These are phyloP conservation scores for Sycobia sp. DNA, from an alignment of 1,140 invertebrate genomes.

Conservation along the genomic window DNA sequence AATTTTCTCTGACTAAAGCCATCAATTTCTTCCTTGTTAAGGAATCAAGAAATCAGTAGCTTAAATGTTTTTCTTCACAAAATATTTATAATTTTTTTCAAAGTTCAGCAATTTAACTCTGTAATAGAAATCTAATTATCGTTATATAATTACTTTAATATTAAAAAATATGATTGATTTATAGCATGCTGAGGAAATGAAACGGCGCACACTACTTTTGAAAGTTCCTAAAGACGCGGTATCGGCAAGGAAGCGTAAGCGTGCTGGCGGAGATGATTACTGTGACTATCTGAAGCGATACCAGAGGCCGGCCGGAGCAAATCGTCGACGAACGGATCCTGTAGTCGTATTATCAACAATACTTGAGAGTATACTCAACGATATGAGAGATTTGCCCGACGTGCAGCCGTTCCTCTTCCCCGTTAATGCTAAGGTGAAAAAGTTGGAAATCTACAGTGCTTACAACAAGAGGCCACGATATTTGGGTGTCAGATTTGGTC, in stretches of 20 bases:
- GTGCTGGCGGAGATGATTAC: slow-evolving; percentile 75
- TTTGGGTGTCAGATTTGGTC: too few relatives aligned
- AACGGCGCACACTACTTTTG: slow-evolving; percentile 77
- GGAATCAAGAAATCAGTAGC: too few relatives aligned
- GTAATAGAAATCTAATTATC: too few relatives aligned
- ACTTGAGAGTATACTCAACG: slow-evolving; percentile 91
- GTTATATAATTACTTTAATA: too few relatives aligned
- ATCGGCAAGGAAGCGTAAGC: slow-evolving; percentile 68
- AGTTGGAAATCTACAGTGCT: too few relatives aligned
- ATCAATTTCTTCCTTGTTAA: too few relatives aligned
- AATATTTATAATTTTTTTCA: too few relatives aligned
- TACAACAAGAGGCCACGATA: too few relatives aligned
- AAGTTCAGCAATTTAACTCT: too few relatives aligned
- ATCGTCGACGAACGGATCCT: slow-evolving; percentile 94
- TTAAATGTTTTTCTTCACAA: too few relatives aligned
- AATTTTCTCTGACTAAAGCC: too few relatives aligned
- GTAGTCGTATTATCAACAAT: slow-evolving; percentile 93
- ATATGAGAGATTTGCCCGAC: slow-evolving; percentile 90
- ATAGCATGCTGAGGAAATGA: slow-evolving; percentile 81
- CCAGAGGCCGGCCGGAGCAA: slow-evolving; percentile 75
- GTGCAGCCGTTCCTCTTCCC: slow-evolving; percentile 92
- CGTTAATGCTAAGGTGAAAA: slow-evolving; percentile 91
- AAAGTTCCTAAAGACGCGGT: slow-evolving; percentile 82
- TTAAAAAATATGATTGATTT: too few relatives aligned
- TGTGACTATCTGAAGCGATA: slow-evolving; percentile 94